Percentiles rank a stretch among this genome's conserved stretches.
Conservation (phyloP, 2,113 vertebrate species). For the Cepphus grylle region DNA sequence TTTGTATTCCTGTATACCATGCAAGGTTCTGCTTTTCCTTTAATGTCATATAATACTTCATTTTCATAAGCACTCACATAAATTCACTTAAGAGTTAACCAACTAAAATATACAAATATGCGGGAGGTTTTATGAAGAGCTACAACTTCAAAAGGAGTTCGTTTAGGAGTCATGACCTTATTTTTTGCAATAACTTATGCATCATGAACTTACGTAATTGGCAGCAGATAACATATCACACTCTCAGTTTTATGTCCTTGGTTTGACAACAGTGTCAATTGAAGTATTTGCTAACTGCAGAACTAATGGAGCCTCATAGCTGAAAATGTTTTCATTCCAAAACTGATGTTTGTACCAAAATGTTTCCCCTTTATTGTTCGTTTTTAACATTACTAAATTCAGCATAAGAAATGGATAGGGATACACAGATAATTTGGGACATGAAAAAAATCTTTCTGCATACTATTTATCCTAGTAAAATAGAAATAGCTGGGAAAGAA, state of each 20-base stretch:
- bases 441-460: neutral
- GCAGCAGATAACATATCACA: conserved; percentile 68
- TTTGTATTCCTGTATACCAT: neutral
- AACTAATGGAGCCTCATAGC: conserved; percentile 38
- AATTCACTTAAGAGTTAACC: conserved; percentile 51
- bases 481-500: neutral
- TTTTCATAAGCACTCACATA: conserved; percentile 10
- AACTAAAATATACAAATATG: conserved; percentile 49
- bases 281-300: conserved; percentile 67
- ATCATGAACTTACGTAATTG: conserved; percentile 64
- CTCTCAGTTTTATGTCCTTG: conserved; percentile 63
- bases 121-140: neutral
- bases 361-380: neutral
- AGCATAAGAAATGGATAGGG: neutral
- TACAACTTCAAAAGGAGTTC: conserved; percentile 55
- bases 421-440: neutral
- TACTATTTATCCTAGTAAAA: neutral
- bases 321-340: conserved; percentile 48
- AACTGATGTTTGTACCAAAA: conserved; percentile 18
- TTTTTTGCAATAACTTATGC: conserved; percentile 67
- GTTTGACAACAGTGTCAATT: conserved; percentile 64
- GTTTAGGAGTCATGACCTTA: conserved; percentile 53
- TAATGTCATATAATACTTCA: neutral
- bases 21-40: neutral
- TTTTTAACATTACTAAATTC: neutral